These are phyloP conservation scores for Hypselothyrea guttata DNA, from an alignment of 2,888 invertebrate species.

Conservation along the genomic window DNA sequence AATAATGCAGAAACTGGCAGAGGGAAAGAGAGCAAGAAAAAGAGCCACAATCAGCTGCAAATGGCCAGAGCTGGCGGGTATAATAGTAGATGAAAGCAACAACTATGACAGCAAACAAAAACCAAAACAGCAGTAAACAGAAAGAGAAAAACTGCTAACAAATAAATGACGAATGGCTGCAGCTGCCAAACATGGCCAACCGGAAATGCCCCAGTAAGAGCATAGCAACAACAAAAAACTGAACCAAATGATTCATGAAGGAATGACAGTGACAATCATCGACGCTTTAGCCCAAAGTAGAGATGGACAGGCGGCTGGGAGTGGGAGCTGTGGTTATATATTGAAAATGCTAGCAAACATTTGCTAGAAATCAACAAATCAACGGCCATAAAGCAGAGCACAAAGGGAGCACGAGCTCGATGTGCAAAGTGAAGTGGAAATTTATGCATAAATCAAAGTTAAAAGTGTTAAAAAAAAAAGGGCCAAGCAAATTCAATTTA, in stretches of 20 bases:
- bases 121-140: too few relatives aligned
- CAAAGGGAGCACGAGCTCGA: slow-evolving; percentile 32
- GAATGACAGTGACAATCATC: slow-evolving; percentile 42
- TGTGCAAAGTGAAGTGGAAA: slow-evolving; percentile 69
- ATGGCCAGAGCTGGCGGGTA: slow-evolving; percentile 15
- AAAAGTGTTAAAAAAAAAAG: slow-evolving; percentile 70
- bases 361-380: slow-evolving; percentile 74
- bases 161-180: slow-evolving; percentile 49
- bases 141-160: slow-evolving; percentile 23
- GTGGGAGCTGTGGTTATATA: slow-evolving; percentile 23
- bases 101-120: slow-evolving; percentile 28
- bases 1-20: slow-evolving; percentile 35
- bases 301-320: background rate
- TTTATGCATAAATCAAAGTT: slow-evolving; percentile 76
- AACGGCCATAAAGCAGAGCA: slow-evolving; percentile 29
- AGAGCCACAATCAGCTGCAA: background rate
- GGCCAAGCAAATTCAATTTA: slow-evolving; percentile 65
- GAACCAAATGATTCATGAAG: slow-evolving; percentile 51
- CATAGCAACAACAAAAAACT: slow-evolving; percentile 13
- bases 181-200: slow-evolving; percentile 27
- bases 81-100: slow-evolving; percentile 19
- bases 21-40: too few relatives aligned
- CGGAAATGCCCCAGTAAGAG: slow-evolving; percentile 27
- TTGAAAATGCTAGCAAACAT: slow-evolving; percentile 65
- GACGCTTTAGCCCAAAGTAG: slow-evolving; percentile 3